Percentiles rank a stretch among this genome's conserved stretches.
phyloP scores from a whole-genome alignment of 2,113 vertebrate genomes.

The Corythornis vintsioides region DNA sequence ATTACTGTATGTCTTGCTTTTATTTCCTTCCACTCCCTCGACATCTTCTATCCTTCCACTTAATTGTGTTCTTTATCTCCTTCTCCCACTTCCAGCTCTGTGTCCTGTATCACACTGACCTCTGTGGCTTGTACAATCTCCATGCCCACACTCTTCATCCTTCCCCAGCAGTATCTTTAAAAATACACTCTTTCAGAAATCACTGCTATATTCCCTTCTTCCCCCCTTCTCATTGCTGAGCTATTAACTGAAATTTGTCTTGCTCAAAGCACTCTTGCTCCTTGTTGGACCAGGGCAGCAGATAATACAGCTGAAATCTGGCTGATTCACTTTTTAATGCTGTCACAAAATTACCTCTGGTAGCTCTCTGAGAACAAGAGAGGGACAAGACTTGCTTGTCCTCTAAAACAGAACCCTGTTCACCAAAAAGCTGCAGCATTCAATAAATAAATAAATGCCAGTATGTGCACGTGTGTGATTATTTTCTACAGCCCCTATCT shows the following conservation, averaged over 20 bases:
- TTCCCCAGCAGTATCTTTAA: constrained; percentile 20
- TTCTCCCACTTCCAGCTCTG: constrained; percentile 39
- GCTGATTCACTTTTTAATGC: neutral
- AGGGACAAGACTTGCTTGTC: neutral
- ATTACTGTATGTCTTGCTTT: constrained; percentile 49
- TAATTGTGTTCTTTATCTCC: constrained; percentile 62
- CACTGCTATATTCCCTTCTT: neutral
- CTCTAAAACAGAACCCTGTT: neutral
- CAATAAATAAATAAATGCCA: neutral
- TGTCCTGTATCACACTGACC: constrained; percentile 33
- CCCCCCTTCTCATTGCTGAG: neutral
- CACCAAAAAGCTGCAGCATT: neutral
- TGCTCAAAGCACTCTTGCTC: neutral
- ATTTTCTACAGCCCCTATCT: neutral
- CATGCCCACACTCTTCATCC: neutral
- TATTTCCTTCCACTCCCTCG: constrained; percentile 60
- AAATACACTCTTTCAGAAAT: constrained; percentile 17
- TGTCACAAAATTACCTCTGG: neutral
- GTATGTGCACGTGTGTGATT: fast-evolving
- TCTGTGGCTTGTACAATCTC: constrained; percentile 23
- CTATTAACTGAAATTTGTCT: constrained; percentile 50
- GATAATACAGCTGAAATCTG: neutral
- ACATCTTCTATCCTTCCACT: constrained; percentile 26
- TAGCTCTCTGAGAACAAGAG: neutral
- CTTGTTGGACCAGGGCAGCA: neutral